These are phyloP conservation scores for Periophthalmus magnuspinnatus DNA, from an alignment of 2,797 vertebrate species.

Conservation along the genomic window DNA sequence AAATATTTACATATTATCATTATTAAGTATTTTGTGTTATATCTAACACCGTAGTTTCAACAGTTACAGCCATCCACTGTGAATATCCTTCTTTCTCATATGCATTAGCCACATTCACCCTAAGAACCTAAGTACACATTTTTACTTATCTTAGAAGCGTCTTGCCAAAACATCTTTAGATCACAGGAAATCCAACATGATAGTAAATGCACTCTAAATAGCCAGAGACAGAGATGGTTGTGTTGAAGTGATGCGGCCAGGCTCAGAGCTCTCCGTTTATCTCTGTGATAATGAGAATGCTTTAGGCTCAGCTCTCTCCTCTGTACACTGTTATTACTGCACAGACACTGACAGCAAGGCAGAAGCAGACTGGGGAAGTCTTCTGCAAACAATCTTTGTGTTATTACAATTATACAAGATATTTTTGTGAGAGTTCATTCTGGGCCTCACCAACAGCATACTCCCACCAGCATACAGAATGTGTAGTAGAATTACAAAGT, in stretches of 20 bases:
- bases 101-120: not conserved
- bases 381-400: no score
- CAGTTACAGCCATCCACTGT: not conserved
- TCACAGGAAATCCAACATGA: not conserved
- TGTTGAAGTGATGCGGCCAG: slow-evolving; percentile 18
- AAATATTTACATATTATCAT: no score
- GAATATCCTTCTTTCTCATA: not conserved
- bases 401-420: not conserved
- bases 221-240: slow-evolving; percentile 6
- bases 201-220: not conserved
- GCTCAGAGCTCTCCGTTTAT: slow-evolving; percentile 45
- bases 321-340: slow-evolving; percentile 44
- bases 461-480: no score
- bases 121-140: not conserved
- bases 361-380: slow-evolving; percentile 7
- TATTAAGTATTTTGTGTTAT: no score
- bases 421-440: not conserved
- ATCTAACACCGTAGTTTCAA: not conserved
- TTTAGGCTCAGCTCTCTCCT: slow-evolving; percentile 32
- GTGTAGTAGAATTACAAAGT: no score
- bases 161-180: not conserved
- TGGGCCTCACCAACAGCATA: no score
- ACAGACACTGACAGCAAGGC: slow-evolving; percentile 28
- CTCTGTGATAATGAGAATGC: slow-evolving; percentile 51
- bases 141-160: not conserved